Conservation (phyloP, 1,140 invertebrate genomes). For the Drosophila albomicans region DNA sequence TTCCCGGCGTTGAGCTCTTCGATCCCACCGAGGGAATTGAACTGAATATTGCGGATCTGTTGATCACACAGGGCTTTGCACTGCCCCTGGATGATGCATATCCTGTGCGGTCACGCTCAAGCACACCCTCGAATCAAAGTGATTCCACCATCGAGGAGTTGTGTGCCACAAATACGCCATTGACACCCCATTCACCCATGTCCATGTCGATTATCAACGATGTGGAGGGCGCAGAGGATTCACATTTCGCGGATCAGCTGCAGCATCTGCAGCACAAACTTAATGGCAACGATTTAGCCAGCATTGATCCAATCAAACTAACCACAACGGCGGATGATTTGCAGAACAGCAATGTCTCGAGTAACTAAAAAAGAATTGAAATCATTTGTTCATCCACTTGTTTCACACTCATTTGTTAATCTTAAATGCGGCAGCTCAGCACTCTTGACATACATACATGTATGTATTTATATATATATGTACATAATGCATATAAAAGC, state of each 20-base stretch:
- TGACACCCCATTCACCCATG: constrained; percentile 63
- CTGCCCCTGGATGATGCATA: constrained; percentile 67
- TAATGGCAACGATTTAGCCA: constrained; percentile 54
- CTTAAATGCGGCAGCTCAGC: constrained; percentile 53
- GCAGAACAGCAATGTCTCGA: constrained; percentile 55
- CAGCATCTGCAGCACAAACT: constrained; percentile 72
- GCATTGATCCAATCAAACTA: constrained; percentile 53
- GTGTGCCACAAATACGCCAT: constrained; percentile 51
- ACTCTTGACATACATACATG: constrained; percentile 68
- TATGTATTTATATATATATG: neutral
- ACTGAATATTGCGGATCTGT: constrained; percentile 73
- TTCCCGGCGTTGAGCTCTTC: constrained; percentile 88
- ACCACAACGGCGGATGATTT: constrained; percentile 48
- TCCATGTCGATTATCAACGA: constrained; percentile 63
- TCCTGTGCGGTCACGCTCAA: constrained; percentile 69
- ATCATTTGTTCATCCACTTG: neutral
- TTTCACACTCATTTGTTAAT: constrained; percentile 40
- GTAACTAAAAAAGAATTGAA: constrained; percentile 3
- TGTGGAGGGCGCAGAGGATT: constrained; percentile 62
- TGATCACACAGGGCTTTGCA: constrained; percentile 78
- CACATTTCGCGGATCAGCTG: constrained; percentile 64
- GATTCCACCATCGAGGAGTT: constrained; percentile 73
- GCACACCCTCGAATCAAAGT: constrained; percentile 63
- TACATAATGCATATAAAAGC: constrained; percentile 22
- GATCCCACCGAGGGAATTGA: constrained; percentile 84